phyloP scores from a whole-genome alignment of 2,113 vertebrate genomes.

The Eptesicus fuscus region DNA sequence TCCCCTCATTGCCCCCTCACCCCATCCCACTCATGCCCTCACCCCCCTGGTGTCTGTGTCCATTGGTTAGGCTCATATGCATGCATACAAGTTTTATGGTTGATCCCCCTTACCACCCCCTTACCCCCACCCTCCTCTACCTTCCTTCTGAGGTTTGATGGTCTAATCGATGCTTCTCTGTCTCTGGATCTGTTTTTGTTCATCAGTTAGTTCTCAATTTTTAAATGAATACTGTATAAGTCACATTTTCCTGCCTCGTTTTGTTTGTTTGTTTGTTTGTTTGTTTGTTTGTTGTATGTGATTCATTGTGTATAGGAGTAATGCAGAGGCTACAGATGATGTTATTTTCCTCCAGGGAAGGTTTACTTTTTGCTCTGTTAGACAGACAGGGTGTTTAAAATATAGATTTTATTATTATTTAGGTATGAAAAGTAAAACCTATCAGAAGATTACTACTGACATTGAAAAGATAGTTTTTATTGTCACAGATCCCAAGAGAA shows the following conservation, averaged over 20 bases:
- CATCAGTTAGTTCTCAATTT: not conserved
- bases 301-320: not conserved
- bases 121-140: too few species aligned
- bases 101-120: too few species aligned
- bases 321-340: not conserved
- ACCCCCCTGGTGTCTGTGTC: too few species aligned
- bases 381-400: not conserved
- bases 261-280: not conserved
- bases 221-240: not conserved
- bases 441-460: not conserved
- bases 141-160: too few species aligned
- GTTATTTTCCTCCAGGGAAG: not conserved
- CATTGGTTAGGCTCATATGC: too few species aligned
- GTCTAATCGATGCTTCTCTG: too few species aligned
- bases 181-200: too few species aligned
- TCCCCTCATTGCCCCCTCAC: too few species aligned
- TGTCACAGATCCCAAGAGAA: not conserved
- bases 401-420: not conserved
- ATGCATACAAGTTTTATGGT: too few species aligned
- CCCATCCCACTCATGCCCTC: too few species aligned
- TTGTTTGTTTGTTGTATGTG: not conserved
- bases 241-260: not conserved
- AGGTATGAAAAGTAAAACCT: not conserved
- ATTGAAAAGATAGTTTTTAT: not conserved
- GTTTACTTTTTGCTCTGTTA: not conserved